Base-by-base conservation (phyloP, 2,797 vertebrate genomes). In the Phalloptychus januarius region DNA sequence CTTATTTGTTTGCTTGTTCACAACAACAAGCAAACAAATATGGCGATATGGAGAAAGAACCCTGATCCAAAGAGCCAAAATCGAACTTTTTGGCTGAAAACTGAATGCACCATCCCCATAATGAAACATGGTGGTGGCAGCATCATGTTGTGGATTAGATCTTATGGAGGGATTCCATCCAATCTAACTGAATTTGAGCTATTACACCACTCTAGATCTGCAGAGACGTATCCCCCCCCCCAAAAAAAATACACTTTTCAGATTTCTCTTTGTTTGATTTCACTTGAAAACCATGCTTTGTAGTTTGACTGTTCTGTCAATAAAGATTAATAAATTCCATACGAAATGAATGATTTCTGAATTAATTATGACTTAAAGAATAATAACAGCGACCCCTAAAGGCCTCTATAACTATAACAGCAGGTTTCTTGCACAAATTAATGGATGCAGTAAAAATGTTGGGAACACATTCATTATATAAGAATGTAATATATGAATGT, bases 331-430 rank as follows among this genome's bases (percentile, higher is more conserved):
- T 69, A 69, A n/a, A 42, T 13, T n/a, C 12, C 23, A 42, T 38
- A 38, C 20, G 7, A 20, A 25, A 40, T 67, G 1, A 40, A 20
- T 40, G 23, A 40, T 67, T 11, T 63, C 31, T 7, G 16, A 65
- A 65, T 36, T 36, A 36, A 65, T 6, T 38, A 7, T 44, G 11
- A 44, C 23, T 31, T 23, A 11, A 13, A 16, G 1, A 25, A 31
- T 18, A 45, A 61, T 12, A 65, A 40, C 42, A 75, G 73, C 54
- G 73, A 45, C 73, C 73, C 40, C 73, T 75, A 23, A 18, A 7
- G 73, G 40, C 18, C 7, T 54, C 36, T 74, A 56, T 0, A 74
- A 74, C n/a, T 28, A 40, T 56, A 15, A 46, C 11, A 46, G 5
- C 25, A 44, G 5, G 1, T 42, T 4, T 74, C 18, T 40, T 6